phyloP scores from a whole-genome alignment of 1,140 invertebrate species.

The Drosophila busckii region DNA sequence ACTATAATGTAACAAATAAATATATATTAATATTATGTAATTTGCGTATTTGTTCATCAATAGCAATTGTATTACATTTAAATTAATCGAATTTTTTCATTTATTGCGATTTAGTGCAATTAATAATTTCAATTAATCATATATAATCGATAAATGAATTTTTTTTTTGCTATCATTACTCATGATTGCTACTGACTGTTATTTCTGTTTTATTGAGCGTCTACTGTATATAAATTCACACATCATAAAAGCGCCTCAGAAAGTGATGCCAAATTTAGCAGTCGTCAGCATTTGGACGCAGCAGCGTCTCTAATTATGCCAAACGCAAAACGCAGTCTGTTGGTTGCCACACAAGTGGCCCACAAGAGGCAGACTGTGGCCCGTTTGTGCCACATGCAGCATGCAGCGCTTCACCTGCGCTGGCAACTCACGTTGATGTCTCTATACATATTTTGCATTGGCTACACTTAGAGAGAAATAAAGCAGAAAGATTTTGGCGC shows the following conservation, averaged over 20 bases:
- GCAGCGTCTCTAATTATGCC: slow-evolving; percentile 60
- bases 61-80: too few relatives aligned
- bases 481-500: neutral
- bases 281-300: slow-evolving; percentile 2
- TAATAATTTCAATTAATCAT: too few relatives aligned
- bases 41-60: too few relatives aligned
- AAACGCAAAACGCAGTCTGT: slow-evolving; percentile 29
- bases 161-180: too few relatives aligned
- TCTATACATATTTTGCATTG: too few relatives aligned
- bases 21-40: too few relatives aligned
- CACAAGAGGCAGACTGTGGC: neutral
- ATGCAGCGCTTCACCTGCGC: slow-evolving; percentile 47
- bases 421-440: slow-evolving; percentile 60
- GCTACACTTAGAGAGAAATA: neutral
- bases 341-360: slow-evolving; percentile 59
- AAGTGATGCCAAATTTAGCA: slow-evolving; percentile 18
- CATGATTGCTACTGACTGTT: too few relatives aligned
- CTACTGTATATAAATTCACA: slow-evolving; percentile 15
- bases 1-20: too few relatives aligned
- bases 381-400: neutral
- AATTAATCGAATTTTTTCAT: too few relatives aligned
- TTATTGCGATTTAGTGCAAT: too few relatives aligned
- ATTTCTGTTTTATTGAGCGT: neutral
- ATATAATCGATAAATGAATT: too few relatives aligned
- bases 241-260: slow-evolving; percentile 22